Conservation (phyloP, 2,113 vertebrate genomes). For the Tragelaphus strepsiceros region DNA sequence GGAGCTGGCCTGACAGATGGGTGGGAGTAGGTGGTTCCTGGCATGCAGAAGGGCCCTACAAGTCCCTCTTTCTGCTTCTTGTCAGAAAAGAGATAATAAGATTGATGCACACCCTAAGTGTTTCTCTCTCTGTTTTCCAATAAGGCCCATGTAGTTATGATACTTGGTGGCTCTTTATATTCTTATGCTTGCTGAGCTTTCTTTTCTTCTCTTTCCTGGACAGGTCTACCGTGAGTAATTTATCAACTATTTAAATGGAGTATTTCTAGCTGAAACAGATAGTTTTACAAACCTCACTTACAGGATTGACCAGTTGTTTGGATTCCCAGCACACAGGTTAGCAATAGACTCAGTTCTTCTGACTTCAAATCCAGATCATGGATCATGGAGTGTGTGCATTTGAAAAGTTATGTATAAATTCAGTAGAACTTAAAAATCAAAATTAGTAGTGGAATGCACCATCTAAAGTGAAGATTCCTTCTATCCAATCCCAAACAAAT, state of each 20-base stretch:
- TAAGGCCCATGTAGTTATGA: not conserved
- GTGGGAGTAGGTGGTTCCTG: not conserved
- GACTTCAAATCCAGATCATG: not conserved
- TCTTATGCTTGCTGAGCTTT: not conserved
- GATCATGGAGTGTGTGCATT: not conserved
- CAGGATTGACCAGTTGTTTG: not conserved
- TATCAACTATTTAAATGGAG: not conserved
- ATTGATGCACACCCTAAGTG: not conserved
- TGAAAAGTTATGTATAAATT: not conserved
- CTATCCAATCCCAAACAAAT: not conserved
- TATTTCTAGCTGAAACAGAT: not conserved
- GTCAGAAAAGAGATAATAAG: not conserved
- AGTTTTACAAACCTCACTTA: not conserved
- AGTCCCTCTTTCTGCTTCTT: not conserved
- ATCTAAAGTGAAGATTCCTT: not conserved
- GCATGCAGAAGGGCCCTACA: not conserved
- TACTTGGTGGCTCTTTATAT: not conserved
- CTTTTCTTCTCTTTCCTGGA: not conserved
- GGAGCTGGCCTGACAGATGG: not conserved
- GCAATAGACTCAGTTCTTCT: not conserved
- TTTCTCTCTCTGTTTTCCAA: constrained; percentile 12
- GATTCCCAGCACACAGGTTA: not conserved
- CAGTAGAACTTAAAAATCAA: not conserved
- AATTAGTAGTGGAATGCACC: not conserved
- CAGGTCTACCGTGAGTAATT: not conserved